Base-by-base conservation (phyloP, 2,888 invertebrate species). In the Drosophila cracens region DNA sequence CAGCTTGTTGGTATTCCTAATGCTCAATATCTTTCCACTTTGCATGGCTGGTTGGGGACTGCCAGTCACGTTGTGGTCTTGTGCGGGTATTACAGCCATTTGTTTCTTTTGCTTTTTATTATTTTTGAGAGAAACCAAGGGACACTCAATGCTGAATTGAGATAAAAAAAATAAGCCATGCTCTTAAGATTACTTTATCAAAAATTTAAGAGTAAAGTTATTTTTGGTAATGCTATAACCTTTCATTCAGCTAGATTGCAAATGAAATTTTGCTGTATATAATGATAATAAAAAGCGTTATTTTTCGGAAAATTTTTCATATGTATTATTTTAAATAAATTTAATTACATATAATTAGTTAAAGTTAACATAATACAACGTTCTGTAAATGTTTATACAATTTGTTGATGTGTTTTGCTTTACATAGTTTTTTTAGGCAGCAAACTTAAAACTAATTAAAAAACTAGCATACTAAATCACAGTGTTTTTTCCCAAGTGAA, bases 381-480 rank as follows among this genome's bases (percentile, higher is more conserved):
- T 72, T 70, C 70, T 74, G 71, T 58, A 76, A 49, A 51, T 65
- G 57, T 43, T 70, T 70, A 54, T 43, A 71, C 54, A 76, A 59
- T 71, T 79, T 68, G 54, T 73, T 73, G 59, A 6, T 65, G 33
- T 43, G 36, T 58, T 25, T 56, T 56, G 58, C 59, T 70, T 65
- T 70, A 58, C 48, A 81, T 63, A 46, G 33, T 69, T 77, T 66
- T 34, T 49, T 33, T 53, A 52, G 60, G 70, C 59, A 73, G 84
- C 70, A 65, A 59, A 52, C 70, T 90, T 90, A 91, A 82, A 90
- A 82, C 90, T 90, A 91, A 90, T 85, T 92, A 87, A 91, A 90
- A 91, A 91, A 87, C 91, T 92, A 92, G 87, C 87, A 86, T 83
- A 84, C 91, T 91, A 91, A 89, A 91, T 91, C 91, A 91, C 91